Percentiles rank a stretch among this genome's conserved stretches.
phyloP scores from a whole-genome alignment of 2,797 vertebrate genomes.

The Loriculus beryllinus region DNA sequence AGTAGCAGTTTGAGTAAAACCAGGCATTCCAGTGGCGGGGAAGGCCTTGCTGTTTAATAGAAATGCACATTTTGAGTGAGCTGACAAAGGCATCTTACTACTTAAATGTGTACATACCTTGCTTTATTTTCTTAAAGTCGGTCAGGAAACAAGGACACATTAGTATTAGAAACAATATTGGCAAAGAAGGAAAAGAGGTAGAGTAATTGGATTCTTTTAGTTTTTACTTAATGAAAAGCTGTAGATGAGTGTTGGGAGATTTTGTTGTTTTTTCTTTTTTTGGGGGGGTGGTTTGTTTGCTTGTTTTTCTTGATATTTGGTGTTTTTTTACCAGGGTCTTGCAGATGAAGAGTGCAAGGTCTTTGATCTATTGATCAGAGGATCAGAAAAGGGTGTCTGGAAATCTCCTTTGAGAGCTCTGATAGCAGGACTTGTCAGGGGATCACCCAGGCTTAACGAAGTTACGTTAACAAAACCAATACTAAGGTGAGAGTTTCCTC shows the following conservation, averaged over 20 bases:
- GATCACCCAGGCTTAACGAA: background rate
- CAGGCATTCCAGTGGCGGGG: background rate
- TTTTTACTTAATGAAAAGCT: background rate
- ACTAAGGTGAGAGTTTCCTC: background rate
- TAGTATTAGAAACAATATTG: constrained; percentile 14
- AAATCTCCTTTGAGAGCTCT: background rate
- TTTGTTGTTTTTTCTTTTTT: background rate
- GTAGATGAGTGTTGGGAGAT: background rate
- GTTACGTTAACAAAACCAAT: background rate
- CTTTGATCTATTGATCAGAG: background rate
- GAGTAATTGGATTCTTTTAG: background rate
- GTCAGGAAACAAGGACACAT: constrained; percentile 4
- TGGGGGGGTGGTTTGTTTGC: background rate
- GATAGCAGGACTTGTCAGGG: background rate
- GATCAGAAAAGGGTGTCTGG: background rate
- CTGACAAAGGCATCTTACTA: constrained; percentile 7
- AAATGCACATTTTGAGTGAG: background rate
- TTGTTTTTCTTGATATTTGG: background rate
- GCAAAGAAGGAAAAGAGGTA: background rate
- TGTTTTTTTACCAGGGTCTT: background rate
- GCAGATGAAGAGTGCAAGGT: background rate
- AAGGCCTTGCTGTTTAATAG: background rate
- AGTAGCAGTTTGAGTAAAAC: background rate
- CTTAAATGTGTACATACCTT: constrained; percentile 24
- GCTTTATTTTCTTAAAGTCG: background rate